phyloP scores from a whole-genome alignment of 2,888 invertebrate genomes.

The Catocala fraxini region DNA sequence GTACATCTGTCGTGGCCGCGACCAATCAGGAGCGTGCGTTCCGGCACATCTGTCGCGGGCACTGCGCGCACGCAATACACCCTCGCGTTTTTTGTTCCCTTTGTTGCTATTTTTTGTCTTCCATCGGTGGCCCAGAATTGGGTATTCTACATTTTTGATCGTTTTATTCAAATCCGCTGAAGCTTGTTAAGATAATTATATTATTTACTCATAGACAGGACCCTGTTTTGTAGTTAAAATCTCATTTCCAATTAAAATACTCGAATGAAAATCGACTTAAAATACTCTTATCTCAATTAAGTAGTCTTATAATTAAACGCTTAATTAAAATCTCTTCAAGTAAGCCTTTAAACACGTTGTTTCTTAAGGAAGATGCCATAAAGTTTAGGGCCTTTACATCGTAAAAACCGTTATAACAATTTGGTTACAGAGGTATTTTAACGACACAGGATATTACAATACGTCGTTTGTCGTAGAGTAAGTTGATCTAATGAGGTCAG shows the following conservation, averaged over 20 bases:
- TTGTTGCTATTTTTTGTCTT: conserved; percentile 74
- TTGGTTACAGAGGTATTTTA: conserved; percentile 28
- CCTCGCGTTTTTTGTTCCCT: conserved; percentile 68
- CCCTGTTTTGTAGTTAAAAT: no score
- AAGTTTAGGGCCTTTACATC: conserved; percentile 3
- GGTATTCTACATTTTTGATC: conserved; percentile 48
- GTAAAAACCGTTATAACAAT: conserved; percentile 13
- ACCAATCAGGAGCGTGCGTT: conserved; percentile 76
- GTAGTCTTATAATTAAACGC: neutral
- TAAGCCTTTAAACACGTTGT: neutral
- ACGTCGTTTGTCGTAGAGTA: conserved; percentile 24
- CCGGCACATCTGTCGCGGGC: conserved; percentile 77
- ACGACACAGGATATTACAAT: conserved; percentile 26
- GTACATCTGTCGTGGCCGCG: conserved; percentile 73
- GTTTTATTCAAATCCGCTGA: conserved; percentile 39
- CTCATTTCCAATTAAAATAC: no score
- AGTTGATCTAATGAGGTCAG: conserved; percentile 56
- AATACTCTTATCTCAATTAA: neutral
- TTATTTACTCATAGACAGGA: no score
- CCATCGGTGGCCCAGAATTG: conserved; percentile 34
- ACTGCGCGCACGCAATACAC: conserved; percentile 58
- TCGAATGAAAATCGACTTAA: neutral
- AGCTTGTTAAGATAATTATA: neutral
- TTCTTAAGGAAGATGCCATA: conserved; percentile 2
- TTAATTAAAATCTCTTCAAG: conserved; percentile 6